These are phyloP conservation scores for Macquaria australasica DNA, from an alignment of 2,113 vertebrate species.

Conservation along the genomic window DNA sequence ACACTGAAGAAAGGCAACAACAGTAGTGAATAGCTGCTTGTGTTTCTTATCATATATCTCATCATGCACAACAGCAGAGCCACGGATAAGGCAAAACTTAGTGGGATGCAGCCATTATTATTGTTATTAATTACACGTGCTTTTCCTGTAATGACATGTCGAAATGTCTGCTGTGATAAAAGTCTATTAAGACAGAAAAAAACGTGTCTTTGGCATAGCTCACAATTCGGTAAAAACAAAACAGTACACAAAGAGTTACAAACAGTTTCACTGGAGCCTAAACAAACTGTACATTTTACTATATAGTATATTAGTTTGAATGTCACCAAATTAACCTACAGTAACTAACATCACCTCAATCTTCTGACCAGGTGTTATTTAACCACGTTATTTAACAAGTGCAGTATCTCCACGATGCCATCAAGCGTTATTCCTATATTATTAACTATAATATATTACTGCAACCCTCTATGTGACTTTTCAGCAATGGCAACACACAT, in stretches of 20 bases:
- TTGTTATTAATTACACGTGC: no score
- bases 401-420: background rate
- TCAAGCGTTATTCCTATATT: background rate
- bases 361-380: background rate
- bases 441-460: background rate
- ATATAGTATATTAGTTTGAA: background rate
- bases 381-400: background rate
- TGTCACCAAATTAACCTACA: background rate
- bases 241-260: background rate
- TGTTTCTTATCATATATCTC: background rate
- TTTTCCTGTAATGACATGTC: no score
- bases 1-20: background rate
- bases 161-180: no score
- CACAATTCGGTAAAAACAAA: background rate
- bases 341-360: background rate
- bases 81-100: no score
- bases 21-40: background rate
- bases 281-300: background rate
- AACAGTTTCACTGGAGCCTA: background rate
- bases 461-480: background rate
- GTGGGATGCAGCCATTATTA: no score
- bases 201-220: background rate
- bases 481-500: background rate
- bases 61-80: no score
- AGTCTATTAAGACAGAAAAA: no score